Evolutionary conservation across 2,888 invertebrate genomes (phyloP), one percentile per base, ranked within the genome.

Genomic region (Limnephilus rhombicus): DNA sequence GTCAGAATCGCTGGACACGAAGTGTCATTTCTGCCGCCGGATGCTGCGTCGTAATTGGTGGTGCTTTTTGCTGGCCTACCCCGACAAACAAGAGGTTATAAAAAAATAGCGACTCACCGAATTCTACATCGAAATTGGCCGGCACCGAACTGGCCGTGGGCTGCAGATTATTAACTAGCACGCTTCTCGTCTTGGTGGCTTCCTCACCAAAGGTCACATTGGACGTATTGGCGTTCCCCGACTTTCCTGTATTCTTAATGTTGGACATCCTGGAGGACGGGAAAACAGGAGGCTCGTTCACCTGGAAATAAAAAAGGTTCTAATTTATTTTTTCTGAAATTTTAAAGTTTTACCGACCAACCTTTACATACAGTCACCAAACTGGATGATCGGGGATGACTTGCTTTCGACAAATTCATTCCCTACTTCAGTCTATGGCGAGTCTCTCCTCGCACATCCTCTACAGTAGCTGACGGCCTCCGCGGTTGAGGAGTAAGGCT

Each of bases 201-300:
- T 92, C 90, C 13, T 89, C 89, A 4, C 91, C 92, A 87, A 92
- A 92, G 15, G 91, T 91, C 9, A 92, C 92, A 45, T 68, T 90
- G 11, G 90, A 90, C 24, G 53, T 80, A 7, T 53, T 88, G 31
- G 31, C 31, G 1, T 68, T 53, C 53, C 31, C 68, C 29, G 86
- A 45, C 18, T n/a, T 82, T 87, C 34, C 31, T 29, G 13, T 34
- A 18, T 68, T 49, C 31, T 18, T 31, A 37, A 37, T 37, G 68
- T n/a, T 88, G 15, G 88, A 37, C 12, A 68, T 68, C 31, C 37
- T 88, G 31, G 68, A 15, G 68, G n/a, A 18, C 34, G 49, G 88
- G 24, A 49, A 86, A 29, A 86, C 49, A 1, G 68, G 29, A 13
- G 68, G 53, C 45, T 86, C 86, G 9, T 7, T 2, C 7, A 24